phyloP scores from a whole-genome alignment of 1,140 invertebrate genomes.

The Eulimnadia texana region DNA sequence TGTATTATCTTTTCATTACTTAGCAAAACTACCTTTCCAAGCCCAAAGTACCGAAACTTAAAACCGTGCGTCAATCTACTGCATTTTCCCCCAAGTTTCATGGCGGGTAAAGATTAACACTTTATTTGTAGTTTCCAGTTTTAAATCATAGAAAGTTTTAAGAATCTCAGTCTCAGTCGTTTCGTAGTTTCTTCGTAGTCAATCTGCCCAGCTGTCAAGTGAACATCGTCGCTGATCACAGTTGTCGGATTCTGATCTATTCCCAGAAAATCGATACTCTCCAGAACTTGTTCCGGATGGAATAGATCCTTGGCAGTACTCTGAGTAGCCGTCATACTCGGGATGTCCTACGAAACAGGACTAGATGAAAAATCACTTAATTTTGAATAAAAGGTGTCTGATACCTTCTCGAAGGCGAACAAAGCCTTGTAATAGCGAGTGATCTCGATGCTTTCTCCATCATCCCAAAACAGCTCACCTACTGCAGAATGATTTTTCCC shows the following conservation, averaged over 20 bases:
- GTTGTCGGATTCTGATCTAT: background rate
- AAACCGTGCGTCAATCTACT: too few relatives aligned
- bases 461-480: constrained; percentile 15
- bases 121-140: background rate
- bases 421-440: background rate
- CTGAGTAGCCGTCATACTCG: background rate
- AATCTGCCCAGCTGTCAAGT: background rate
- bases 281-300: background rate
- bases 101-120: too few relatives aligned
- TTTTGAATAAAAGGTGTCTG: background rate
- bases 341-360: background rate
- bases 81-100: too few relatives aligned
- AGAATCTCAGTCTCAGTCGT: background rate
- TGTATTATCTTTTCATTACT: too few relatives aligned
- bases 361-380: too few relatives aligned
- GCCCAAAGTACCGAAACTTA: too few relatives aligned
- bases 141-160: background rate
- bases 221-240: background rate
- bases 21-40: too few relatives aligned
- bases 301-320: background rate
- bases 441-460: constrained; percentile 5
- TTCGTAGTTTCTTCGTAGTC: background rate
- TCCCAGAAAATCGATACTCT: background rate
- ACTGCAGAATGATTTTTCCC: background rate
- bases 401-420: background rate